Evolutionary conservation across 2,797 vertebrate genomes (phyloP).

Genomic region (Ptychadena robeensis): DNA sequence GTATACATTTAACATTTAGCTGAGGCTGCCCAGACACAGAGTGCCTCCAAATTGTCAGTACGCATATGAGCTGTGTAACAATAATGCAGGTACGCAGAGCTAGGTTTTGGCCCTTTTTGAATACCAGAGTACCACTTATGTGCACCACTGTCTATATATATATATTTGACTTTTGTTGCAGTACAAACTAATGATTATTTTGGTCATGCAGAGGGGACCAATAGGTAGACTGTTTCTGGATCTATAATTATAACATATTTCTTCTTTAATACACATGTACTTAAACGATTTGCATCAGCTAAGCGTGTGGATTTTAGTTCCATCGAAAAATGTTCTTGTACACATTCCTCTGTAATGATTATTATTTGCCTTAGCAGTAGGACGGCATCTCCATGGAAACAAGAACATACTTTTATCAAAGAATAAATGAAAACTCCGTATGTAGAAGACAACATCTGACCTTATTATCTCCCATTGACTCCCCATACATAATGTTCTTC

Average conservation of each 20-base stretch:
- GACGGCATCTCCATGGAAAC: constrained; percentile 45
- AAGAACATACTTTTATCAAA: constrained; percentile 25
- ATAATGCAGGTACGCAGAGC: too few relatives aligned
- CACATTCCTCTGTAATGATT: constrained; percentile 34
- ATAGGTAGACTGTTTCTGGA: background rate
- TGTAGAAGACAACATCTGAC: constrained; percentile 2
- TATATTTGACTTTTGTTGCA: background rate
- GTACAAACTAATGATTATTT: background rate
- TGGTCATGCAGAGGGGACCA: background rate
- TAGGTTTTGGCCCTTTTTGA: too few relatives aligned
- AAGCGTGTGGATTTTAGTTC: constrained; percentile 22
- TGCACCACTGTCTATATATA: too few relatives aligned
- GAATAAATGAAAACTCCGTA: constrained; percentile 5
- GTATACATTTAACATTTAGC: too few relatives aligned
- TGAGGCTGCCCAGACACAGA: too few relatives aligned
- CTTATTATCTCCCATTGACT: constrained; percentile 19
- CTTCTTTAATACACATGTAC: background rate
- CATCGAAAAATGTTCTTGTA: background rate
- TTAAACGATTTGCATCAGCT: constrained; percentile 13
- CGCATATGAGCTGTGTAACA: too few relatives aligned
- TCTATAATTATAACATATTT: background rate
- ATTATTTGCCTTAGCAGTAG: constrained; percentile 36
- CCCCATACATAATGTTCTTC: constrained; percentile 15
- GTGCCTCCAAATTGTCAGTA: too few relatives aligned
- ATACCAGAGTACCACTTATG: too few relatives aligned